Base-by-base conservation (phyloP, 2,113 vertebrate genomes). In the Brachionichthys hirsutus region DNA sequence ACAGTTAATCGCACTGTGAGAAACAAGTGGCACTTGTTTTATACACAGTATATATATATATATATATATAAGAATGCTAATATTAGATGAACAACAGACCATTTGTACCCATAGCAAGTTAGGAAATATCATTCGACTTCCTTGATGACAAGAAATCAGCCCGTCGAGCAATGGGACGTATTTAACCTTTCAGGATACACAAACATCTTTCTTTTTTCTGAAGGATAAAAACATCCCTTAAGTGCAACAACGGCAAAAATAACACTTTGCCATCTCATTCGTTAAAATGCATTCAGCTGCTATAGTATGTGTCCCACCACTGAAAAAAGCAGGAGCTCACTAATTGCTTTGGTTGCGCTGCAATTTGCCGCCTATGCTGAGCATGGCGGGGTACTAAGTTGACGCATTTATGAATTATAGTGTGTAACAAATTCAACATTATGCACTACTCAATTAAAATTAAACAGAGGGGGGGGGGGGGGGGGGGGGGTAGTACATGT, bases 341-440 rank as follows among this genome's bases (percentile, higher is more conserved):
- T 83, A 80, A 84, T 87, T 84, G 86, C 71, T 77, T 68, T 61
- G 60, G 70, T 54, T 65, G 64, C 16, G 38, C 42, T 50, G 67
- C 20, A 30, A 59, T 78, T 81, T 73, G 61, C 72, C 43, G 67
- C 67, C 60, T 18, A 63, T 42, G 58, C 64, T 4, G 66, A 77
- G 54, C 52, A 13, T 55, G 52, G 20, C 62, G 62, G 56, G 67
- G 60, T 77, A 74, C 65, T 22, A 59, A 77, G 65, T 52, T 47
- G 62, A 63, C 49, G 55, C 75, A 74, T 82, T n/a, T 85, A 75
- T 61, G 77, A 84, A 87, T 80, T 70, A 67, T 59, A 54, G 62
- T 58, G 73, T 80, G 66, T 68, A 86, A 86, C 79, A 82, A 86
- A 87, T 82, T 89, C 63, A 66, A 74, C 69, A 89, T 86, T 78